Base-by-base conservation (phyloP, 2,113 vertebrate genomes). In the Catagonus wagneri region DNA sequence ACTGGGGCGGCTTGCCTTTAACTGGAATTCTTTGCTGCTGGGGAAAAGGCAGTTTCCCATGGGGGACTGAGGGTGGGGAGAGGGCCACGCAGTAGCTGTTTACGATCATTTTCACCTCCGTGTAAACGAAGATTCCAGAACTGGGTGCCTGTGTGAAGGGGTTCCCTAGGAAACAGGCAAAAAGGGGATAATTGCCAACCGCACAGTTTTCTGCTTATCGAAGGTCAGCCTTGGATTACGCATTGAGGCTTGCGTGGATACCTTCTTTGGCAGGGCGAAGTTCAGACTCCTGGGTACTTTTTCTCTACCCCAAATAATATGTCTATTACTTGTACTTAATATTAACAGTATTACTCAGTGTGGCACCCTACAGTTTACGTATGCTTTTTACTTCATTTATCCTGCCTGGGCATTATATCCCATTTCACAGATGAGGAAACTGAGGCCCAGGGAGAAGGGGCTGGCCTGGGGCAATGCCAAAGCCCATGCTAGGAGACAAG, bases 341-440 rank as follows among this genome's bases (percentile, higher is more conserved):
- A 16, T n/a, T 34, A 34, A n/a, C 25, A 58, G 23, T 6, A n/a
- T 69, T 34, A 7, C 89, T 74, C 32, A 36, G 39, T 36, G 50
- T 11, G 11, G 58, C 9, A 27, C 6, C 17, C 61, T 61, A 7
- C 7, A 32, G 34, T 34, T 66, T 34, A 27, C 8, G 17, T 2
- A 3, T 2, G 34, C 16, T 25, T 87, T 68, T 32, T 32, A 8
- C 36, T 7, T 83, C n/a, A 3, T 74, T 65, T 15, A 27, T 76
- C 29, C 54, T 27, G 25, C 2, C 25, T 69, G 29, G 16, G 17
- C 25, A 7, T 88, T 23, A 72, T 7, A 36, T 0, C 89, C 84
- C 90, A 83, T 50, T 71, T 88, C 65, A 83, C 54, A 87, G 96
- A n/a, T 68, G 52, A 76, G 63, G 34, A 96, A 74, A 86, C 85